Percentiles rank a stretch among this genome's conserved stretches.
Conservation (phyloP, 2,888 invertebrate genomes). For the Marronus borbonicus region DNA sequence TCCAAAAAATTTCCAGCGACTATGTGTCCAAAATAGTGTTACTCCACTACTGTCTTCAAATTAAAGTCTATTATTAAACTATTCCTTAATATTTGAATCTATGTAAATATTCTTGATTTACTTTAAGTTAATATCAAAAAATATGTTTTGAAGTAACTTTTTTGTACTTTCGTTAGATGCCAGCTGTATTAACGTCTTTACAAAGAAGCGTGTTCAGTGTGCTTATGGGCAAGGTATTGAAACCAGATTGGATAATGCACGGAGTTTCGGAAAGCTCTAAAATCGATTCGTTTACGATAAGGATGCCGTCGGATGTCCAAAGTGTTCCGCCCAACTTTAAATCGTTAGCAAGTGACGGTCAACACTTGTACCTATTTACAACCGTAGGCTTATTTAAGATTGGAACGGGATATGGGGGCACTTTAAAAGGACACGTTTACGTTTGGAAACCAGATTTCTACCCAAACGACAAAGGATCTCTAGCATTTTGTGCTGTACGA, state of each 20-base stretch:
- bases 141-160: background rate
- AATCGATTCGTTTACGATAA: slow-evolving; percentile 79
- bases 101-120: too few relatives aligned
- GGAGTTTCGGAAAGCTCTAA: slow-evolving; percentile 87
- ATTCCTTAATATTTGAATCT: too few relatives aligned
- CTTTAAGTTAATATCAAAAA: background rate
- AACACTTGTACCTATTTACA: slow-evolving; percentile 89
- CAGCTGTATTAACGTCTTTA: slow-evolving; percentile 86
- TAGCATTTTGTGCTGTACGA: slow-evolving; percentile 88
- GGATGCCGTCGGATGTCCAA: slow-evolving; percentile 71
- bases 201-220: slow-evolving; percentile 93
- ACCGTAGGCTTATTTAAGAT: slow-evolving; percentile 91
- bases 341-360: slow-evolving; percentile 91
- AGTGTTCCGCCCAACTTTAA: slow-evolving; percentile 71
- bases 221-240: slow-evolving; percentile 85
- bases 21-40: too few relatives aligned
- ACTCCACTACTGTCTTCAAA: too few relatives aligned
- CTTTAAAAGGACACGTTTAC: slow-evolving; percentile 92
- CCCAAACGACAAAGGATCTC: slow-evolving; percentile 86
- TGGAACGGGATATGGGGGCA: slow-evolving; percentile 95
- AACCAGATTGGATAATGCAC: slow-evolving; percentile 91
- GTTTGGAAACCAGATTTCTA: slow-evolving; percentile 87
- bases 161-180: slow-evolving; percentile 75
- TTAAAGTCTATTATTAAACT: too few relatives aligned
- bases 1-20: too few relatives aligned